These are phyloP conservation scores for Lamellibrachia columna DNA, from an alignment of 2,888 invertebrate genomes.

Conservation along the genomic window DNA sequence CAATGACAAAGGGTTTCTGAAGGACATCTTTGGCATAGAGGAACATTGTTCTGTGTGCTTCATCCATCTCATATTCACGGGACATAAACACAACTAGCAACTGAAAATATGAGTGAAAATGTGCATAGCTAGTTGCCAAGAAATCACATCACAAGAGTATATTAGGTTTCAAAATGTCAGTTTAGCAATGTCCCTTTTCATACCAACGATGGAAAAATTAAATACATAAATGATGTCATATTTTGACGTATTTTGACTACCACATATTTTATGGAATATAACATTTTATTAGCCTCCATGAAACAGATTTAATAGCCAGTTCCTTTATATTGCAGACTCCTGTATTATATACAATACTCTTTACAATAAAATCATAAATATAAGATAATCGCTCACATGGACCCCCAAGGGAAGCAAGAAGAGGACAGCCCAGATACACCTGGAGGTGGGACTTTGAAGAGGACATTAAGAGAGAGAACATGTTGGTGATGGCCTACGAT, in stretches of 20 bases:
- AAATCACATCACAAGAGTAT: too few relatives aligned
- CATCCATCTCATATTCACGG: slow-evolving; percentile 33
- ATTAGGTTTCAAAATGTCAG: background rate
- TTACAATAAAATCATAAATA: too few relatives aligned
- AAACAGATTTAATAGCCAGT: background rate
- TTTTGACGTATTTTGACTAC: too few relatives aligned
- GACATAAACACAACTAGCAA: slow-evolving; percentile 35
- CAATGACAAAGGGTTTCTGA: background rate
- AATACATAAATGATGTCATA: too few relatives aligned
- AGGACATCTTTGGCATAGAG: slow-evolving; percentile 7
- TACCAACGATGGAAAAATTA: background rate
- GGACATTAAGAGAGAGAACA: too few relatives aligned
- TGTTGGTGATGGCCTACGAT: too few relatives aligned
- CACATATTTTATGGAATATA: too few relatives aligned
- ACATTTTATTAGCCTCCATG: background rate
- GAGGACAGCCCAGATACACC: too few relatives aligned
- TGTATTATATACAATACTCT: too few relatives aligned
- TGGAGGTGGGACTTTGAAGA: too few relatives aligned
- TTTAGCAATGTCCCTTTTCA: background rate
- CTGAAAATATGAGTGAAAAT: background rate
- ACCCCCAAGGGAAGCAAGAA: too few relatives aligned
- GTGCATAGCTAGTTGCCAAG: background rate
- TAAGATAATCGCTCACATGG: too few relatives aligned
- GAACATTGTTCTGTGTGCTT: slow-evolving; percentile 27
- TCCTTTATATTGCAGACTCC: background rate